Evolutionary conservation across 2,113 vertebrate genomes (phyloP), one percentile per base, ranked within the genome.

Genomic region (Melanerpes aurifrons): DNA sequence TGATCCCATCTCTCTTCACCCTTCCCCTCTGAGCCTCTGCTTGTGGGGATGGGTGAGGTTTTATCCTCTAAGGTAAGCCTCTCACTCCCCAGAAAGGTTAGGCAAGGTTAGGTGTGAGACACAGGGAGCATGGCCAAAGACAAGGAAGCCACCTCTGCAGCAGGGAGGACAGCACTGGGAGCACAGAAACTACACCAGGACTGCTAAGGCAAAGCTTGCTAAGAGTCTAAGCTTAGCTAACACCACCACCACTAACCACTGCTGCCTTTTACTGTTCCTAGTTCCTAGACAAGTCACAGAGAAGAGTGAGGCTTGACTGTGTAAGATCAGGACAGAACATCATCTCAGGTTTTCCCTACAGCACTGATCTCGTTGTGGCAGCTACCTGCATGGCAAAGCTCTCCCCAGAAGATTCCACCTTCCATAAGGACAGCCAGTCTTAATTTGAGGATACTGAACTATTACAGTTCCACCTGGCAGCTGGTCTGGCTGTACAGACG

Each of bases 41-140:
- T 63, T 53, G 22, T 21, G 48, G 50, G 28, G 75, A 53, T 40
- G 63, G 37, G 31, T 26, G 10, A 75, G 87, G n/a, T 64, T 47
- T 47, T 32, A 48, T 6, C 7, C 16, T 6, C 35, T 47, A 17
- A 29, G 43, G 22, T 29, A 67, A 48, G 29, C 37, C 87, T 62
- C 53, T 29, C 63, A 20, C 67, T 87, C 25, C 31, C 22, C 57
- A 87, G 47, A 81, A 91, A 70, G 45, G 5, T 58, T 18, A 16
- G 9, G 47, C 20, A 50, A 14, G 40, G 40, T 47, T 22, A 73
- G 47, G 14, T 45, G 31, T 28, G 25, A 87, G 47, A 40, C 40
- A 29, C 0, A 0, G n/a, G 26, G 13, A 92, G 12, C 7, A 3
- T 0, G 0, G 40, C 32, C 40, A 54, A 74, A 85, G 67, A 70